A percentile compares a stretch with the other conserved stretches of the same genome.
Conservation (phyloP, 2,888 invertebrate genomes). For the Sabellastarte sp. region DNA sequence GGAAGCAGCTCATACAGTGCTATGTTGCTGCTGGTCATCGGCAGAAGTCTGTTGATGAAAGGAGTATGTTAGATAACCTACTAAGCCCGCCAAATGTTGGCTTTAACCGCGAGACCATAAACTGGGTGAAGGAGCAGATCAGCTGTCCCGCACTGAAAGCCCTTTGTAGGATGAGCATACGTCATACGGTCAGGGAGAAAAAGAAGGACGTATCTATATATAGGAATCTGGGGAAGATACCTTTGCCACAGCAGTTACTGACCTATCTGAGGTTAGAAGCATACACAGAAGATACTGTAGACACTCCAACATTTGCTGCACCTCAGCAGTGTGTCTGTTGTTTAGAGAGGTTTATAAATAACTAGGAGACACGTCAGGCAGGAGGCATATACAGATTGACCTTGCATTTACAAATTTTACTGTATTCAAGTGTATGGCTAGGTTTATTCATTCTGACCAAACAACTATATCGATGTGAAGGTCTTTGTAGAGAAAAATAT, state of each 20-base stretch:
- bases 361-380: too few species aligned
- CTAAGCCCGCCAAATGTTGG: background rate
- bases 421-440: too few species aligned
- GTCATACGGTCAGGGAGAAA: background rate
- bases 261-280: background rate
- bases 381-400: too few species aligned
- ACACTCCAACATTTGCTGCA: background rate
- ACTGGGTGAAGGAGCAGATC: background rate
- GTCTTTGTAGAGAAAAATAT: too few species aligned
- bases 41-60: background rate
- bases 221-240: background rate
- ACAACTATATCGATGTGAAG: too few species aligned
- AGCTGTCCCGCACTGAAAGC: background rate
- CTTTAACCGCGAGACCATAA: constrained; percentile 4
- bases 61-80: constrained; percentile 3
- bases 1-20: constrained; percentile 10
- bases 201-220: background rate
- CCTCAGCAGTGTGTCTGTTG: background rate
- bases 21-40: constrained; percentile 9
- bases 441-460: too few species aligned
- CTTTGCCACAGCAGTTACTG: background rate
- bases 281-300: background rate
- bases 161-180: background rate
- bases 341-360: too few species aligned
- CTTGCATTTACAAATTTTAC: too few species aligned